These are phyloP conservation scores for Arizona elegans DNA, from an alignment of 2,113 vertebrate species.

Conservation along the genomic window DNA sequence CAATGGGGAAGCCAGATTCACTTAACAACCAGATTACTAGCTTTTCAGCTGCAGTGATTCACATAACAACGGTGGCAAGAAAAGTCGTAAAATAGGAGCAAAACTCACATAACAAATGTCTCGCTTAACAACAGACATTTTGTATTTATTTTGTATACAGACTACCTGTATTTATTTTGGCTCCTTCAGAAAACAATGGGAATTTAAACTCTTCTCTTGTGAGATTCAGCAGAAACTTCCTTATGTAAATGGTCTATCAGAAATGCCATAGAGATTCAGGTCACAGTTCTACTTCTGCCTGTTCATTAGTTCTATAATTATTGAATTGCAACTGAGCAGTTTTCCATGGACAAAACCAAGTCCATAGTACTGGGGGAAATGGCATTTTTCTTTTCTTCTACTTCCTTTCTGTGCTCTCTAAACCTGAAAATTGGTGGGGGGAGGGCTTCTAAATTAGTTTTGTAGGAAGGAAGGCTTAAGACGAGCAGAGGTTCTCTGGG, in stretches of 20 bases:
- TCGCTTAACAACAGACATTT: too few species aligned
- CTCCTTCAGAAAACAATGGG: background rate
- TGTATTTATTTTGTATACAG: too few species aligned
- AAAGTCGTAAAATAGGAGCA: too few species aligned
- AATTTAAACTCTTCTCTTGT: background rate
- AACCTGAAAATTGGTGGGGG: background rate
- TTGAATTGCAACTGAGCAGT: background rate
- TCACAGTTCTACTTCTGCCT: background rate
- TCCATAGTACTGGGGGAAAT: background rate
- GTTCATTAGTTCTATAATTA: background rate
- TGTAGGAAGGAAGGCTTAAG: background rate
- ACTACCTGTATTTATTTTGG: background rate
- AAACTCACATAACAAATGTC: too few species aligned
- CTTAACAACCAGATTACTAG: too few species aligned
- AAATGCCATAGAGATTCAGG: background rate
- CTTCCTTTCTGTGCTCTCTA: background rate
- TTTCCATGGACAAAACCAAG: background rate
- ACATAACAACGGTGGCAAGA: too few species aligned
- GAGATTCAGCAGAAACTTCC: background rate
- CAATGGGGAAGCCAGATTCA: too few species aligned
- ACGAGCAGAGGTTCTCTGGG: background rate
- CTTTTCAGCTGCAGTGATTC: too few species aligned
- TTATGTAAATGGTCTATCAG: background rate
- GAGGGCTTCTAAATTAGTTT: background rate
- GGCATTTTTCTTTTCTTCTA: background rate